These are phyloP conservation scores for Pocillopora meandrina DNA, from an alignment of 92 coral and sea anemone species.

Conservation along the genomic window DNA sequence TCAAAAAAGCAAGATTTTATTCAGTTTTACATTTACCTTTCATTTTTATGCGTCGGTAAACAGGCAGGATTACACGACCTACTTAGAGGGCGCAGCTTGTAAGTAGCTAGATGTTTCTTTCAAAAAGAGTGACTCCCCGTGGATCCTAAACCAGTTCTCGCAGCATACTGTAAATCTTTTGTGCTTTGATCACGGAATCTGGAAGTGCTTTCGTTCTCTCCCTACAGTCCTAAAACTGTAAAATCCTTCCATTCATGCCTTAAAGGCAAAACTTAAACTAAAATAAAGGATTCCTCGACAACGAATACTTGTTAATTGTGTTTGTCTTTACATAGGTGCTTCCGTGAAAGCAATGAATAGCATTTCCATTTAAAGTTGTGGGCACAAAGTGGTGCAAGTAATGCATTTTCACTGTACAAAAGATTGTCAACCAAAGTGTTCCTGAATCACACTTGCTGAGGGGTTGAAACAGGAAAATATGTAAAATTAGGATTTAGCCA, in stretches of 20 bases:
- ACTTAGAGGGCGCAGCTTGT: slow-evolving; percentile 23
- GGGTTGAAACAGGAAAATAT: not conserved
- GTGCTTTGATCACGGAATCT: slow-evolving; percentile 38
- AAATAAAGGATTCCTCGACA: not conserved
- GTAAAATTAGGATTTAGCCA: not conserved
- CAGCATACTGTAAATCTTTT: slow-evolving; percentile 33
- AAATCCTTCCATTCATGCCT: not conserved
- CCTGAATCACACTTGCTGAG: not conserved
- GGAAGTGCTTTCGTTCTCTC: not conserved
- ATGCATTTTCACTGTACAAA: not conserved
- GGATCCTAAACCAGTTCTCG: slow-evolving; percentile 28
- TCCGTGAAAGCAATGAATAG: slow-evolving; percentile 3
- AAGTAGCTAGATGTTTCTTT: slow-evolving; percentile 6
- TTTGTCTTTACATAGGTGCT: not conserved
- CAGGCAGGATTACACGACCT: not conserved
- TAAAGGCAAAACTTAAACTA: not conserved
- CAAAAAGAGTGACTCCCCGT: slow-evolving; percentile 13
- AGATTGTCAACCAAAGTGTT: not conserved
- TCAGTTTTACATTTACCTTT: not conserved
- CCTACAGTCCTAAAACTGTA: slow-evolving; percentile 7
- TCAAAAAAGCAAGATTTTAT: not conserved
- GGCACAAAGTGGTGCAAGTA: not conserved
- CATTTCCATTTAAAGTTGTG: not conserved
- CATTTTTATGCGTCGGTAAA: not conserved
- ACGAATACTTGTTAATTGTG: not conserved